Base-by-base conservation (phyloP, 2,113 vertebrate genomes). In the Urocynchramus pylzowi region DNA sequence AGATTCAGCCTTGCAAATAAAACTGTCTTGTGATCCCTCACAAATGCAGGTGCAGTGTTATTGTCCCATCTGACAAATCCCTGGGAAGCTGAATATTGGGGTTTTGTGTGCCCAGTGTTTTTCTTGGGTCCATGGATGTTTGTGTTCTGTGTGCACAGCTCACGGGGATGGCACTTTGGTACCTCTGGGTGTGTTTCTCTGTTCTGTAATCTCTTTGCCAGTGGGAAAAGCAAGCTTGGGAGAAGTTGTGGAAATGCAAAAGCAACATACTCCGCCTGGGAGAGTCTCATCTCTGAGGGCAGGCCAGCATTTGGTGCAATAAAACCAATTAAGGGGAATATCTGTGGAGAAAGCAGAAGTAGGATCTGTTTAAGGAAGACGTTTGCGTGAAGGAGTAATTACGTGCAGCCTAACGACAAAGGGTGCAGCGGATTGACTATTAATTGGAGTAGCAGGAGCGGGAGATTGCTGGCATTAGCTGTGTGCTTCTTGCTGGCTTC, bases 351-450 rank as follows among this genome's bases (percentile, higher is more conserved):
- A 96, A 84, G 92, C 64, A 87, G 60, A 94, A 95, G 80, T 37
- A n/a, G 86, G 80, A 81, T 92, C 96, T 90, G 92, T 91, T 94
- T 95, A 90, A 93, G 89, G 86, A 88, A 95, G 94, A 90, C 7
- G 17, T 90, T 93, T 75, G 56, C 7, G 2, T 68, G 87, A 89
- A 94, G 79, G 56, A 74, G 91, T 96, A 96, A 92, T 95, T 91
- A 89, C 2, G 71, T 76, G 90, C 67, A 79, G 80, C 37, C 67
- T 90, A 89, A 93, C 0, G 37, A 84, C 67, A 93, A 90, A 89
- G 91, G 56, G 80, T 94, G 94, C 83, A 60, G 53, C 0, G 89
- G 85, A 89, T 85, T 96, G 97, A 95, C 92, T 91, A 44, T 96
- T 94, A 97, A 91, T 91, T 95, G 93, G 79, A 93, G 87, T 45